Evolutionary conservation across 2,888 invertebrate genomes (phyloP).

Genomic region (Meandrusa payeni): DNA sequence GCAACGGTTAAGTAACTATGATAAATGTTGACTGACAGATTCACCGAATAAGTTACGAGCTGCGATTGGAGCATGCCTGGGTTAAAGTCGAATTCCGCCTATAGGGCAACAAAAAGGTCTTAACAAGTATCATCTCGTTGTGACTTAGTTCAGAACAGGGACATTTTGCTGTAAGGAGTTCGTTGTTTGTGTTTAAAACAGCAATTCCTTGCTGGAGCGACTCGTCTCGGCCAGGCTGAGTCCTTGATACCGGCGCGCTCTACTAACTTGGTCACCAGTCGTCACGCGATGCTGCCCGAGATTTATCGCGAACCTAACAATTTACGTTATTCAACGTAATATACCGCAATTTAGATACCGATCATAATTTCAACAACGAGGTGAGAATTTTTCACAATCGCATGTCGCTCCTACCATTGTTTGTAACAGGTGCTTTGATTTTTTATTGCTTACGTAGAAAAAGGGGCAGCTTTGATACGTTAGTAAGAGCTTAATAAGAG

Average conservation of each 20-base stretch:
- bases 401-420: not conserved
- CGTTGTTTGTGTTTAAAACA: conserved; percentile 2
- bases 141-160: too few species aligned
- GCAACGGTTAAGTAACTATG: too few species aligned
- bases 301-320: conserved; percentile 38
- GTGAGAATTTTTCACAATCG: conserved; percentile 20
- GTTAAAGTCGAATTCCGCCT: too few species aligned
- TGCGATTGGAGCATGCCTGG: too few species aligned
- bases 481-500: too few species aligned
- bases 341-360: conserved; percentile 25
- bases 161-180: too few species aligned
- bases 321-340: conserved; percentile 38
- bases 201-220: conserved; percentile 3
- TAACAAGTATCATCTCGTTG: too few species aligned
- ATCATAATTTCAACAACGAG: conserved; percentile 25
- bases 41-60: too few species aligned
- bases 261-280: conserved; percentile 34
- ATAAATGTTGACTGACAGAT: too few species aligned
- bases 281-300: conserved; percentile 42
- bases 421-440: conserved; percentile 6
- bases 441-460: too few species aligned
- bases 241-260: conserved; percentile 20
- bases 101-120: too few species aligned
- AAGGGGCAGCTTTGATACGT: too few species aligned
- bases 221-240: conserved; percentile 12